Conservation (phyloP, 2,888 invertebrate genomes). For the Cryptus armator region DNA sequence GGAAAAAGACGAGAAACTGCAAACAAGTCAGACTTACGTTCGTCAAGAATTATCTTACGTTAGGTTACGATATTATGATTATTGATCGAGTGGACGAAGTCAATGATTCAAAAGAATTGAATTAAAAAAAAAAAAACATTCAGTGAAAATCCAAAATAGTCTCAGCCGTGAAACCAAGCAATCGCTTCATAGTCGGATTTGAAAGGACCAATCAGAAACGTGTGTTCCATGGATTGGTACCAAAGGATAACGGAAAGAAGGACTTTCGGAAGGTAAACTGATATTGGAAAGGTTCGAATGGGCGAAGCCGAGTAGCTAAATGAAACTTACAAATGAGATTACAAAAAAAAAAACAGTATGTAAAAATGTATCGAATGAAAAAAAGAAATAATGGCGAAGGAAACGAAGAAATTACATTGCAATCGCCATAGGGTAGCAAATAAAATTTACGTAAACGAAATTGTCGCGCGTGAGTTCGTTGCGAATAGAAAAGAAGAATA, state of each 20-base stretch:
- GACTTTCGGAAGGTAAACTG: too few species aligned
- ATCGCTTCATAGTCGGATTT: too few species aligned
- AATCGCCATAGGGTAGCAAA: constrained; percentile 18
- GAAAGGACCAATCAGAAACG: too few species aligned
- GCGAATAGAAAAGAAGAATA: constrained; percentile 1
- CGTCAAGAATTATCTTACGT: too few species aligned
- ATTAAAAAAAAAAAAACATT: too few species aligned
- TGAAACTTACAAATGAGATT: neutral
- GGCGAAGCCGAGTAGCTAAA: neutral
- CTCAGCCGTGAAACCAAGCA: too few species aligned
- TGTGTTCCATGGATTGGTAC: too few species aligned
- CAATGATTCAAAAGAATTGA: too few species aligned
- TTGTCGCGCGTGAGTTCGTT: constrained; percentile 15
- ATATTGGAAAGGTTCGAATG: neutral
- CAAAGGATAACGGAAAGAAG: too few species aligned
- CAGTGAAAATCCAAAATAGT: too few species aligned
- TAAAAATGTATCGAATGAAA: neutral
- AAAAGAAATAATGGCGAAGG: neutral
- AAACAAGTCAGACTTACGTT: neutral
- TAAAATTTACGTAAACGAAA: constrained; percentile 3
- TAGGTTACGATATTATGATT: too few species aligned
- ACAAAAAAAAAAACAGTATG: neutral
- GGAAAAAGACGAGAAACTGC: neutral
- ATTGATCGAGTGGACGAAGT: too few species aligned
- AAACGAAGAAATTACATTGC: constrained; percentile 25